Base-by-base conservation (phyloP, 2,113 vertebrate genomes). In the Sander vitreus region DNA sequence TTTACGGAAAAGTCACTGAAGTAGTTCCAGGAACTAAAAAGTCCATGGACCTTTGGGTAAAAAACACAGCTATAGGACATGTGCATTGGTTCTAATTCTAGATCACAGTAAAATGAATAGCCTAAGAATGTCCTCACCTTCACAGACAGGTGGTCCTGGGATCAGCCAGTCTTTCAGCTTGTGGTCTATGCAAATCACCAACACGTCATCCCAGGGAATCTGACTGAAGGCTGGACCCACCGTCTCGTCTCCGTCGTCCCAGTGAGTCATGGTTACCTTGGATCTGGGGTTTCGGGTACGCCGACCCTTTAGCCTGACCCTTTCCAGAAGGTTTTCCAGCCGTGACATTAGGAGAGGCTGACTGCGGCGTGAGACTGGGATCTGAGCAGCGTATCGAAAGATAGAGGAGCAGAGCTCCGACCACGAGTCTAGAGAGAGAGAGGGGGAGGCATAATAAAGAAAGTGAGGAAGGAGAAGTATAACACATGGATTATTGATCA, bases 91-190 rank as follows among this genome's bases (percentile, higher is more conserved):
- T 54, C 43, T 23, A 0, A 3, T 15, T 45, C 10, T 11, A 23
- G 16, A 50, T 19, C 45, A 30, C 5, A 39, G 39, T 27, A 7
- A 10, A 15, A 47, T 10, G 12, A 30, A 39, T 10, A 18, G 23
- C 1, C 18, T 3, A 8, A 58, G 8, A 48, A 23, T 15, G 21
- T 2, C 4, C 13, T 74, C 87, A 98, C 98, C 98, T 94, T 95
- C 68, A 33, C 80, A 76, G 76, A 95, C 2, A 0, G 95, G 95
- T 1, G 92, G 83, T 43, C 87, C 93, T 0, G 96, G 95, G 3
- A 96, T 89, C 5, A 88, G 93, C 97, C 97, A 99, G 92, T 98
- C 98, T 77, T 96, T 96, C 85, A 99, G 92, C 70, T 95, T 97
- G 93, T 99, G 97, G 88, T 98, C 96, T 19, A 99, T 96, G 58